Evolutionary conservation across 2,113 vertebrate genomes (phyloP).

Genomic region (cattle (Bos taurus)): DNA sequence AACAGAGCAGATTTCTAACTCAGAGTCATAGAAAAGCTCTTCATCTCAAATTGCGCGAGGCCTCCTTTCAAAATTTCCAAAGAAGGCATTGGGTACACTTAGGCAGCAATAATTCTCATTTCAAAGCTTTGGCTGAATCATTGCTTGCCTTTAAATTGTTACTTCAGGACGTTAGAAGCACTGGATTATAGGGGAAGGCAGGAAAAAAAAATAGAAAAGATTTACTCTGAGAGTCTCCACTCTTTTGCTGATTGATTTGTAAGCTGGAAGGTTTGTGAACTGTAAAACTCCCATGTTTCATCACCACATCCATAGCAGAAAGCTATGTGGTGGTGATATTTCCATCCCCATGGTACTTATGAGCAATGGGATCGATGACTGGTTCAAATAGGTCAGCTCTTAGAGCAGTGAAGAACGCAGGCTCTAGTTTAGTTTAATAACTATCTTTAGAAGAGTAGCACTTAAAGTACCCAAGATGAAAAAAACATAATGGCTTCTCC

Average conservation of each 20-base stretch:
- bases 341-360: not conserved
- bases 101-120: slow-evolving; percentile 7
- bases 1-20: not conserved
- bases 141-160: not conserved
- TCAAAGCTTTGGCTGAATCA: slow-evolving; percentile 6
- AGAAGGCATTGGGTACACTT: not conserved
- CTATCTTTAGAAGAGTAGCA: not conserved
- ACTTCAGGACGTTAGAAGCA: not conserved
- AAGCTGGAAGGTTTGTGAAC: slow-evolving; percentile 11
- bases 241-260: slow-evolving; percentile 21
- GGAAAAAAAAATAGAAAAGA: not conserved
- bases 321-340: not conserved
- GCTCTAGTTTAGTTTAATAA: not conserved
- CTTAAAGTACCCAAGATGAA: not conserved
- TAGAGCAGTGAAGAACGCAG: not conserved
- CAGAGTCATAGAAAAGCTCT: not conserved
- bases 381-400: not conserved
- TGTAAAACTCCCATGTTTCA: not conserved
- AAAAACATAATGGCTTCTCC: not conserved
- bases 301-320: not conserved
- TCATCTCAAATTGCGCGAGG: not conserved
- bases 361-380: not conserved
- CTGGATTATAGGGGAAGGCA: not conserved
- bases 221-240: not conserved
- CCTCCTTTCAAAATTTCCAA: not conserved